phyloP scores from a whole-genome alignment of 1,140 invertebrate genomes.

The Globodera ellingtonae region DNA sequence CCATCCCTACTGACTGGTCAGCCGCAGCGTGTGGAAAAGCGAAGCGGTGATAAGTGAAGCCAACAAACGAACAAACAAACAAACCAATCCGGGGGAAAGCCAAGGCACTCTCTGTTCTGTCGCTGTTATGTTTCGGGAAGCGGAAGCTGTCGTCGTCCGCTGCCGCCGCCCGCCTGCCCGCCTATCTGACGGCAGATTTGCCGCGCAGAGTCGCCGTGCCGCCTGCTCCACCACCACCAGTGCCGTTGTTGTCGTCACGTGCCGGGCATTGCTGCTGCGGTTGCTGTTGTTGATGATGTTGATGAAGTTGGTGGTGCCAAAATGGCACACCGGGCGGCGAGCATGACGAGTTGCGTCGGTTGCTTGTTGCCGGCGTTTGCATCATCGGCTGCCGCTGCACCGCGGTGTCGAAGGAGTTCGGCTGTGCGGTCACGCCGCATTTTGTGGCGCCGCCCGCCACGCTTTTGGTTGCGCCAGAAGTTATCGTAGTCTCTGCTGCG shows the following conservation, averaged over 20 bases:
- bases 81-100: background rate
- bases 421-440: background rate
- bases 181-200: background rate
- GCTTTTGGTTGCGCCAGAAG: background rate
- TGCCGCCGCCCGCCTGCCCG: too few relatives aligned
- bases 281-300: too few relatives aligned
- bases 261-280: background rate
- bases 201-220: too few relatives aligned
- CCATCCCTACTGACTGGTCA: too few relatives aligned
- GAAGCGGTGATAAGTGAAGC: background rate
- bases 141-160: too few relatives aligned
- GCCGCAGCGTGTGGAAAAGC: background rate
- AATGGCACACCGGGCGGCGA: background rate
- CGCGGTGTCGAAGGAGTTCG: conserved; percentile 12
- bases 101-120: background rate
- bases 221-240: too few relatives aligned
- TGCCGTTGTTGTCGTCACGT: background rate
- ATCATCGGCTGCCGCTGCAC: background rate
- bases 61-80: background rate
- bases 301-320: background rate
- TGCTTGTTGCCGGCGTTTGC: background rate
- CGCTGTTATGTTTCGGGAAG: background rate
- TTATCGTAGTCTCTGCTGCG: background rate
- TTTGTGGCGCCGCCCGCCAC: background rate
- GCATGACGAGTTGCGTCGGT: conserved; percentile 16